A percentile compares a stretch with the other conserved stretches of the same genome.
phyloP scores from a whole-genome alignment of 2,888 invertebrate genomes.

The Portevinia maculata region DNA sequence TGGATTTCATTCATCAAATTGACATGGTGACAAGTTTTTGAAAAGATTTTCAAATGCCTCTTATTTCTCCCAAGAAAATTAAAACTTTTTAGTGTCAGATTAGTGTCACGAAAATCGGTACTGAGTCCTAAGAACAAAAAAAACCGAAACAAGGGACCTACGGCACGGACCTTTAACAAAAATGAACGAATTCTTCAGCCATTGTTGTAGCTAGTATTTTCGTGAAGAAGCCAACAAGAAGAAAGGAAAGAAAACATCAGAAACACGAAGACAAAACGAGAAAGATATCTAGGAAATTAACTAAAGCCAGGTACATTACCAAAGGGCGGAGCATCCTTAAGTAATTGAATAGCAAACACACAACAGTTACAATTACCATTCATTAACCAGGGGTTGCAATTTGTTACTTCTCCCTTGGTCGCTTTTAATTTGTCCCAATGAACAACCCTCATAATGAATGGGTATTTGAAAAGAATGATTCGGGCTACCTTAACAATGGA shows the following conservation, averaged over 20 bases:
- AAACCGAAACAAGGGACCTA: slow-evolving; percentile 49
- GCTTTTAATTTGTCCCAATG: slow-evolving; percentile 39
- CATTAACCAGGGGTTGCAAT: slow-evolving; percentile 66
- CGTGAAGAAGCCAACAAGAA: not conserved
- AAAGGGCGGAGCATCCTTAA: slow-evolving; percentile 70
- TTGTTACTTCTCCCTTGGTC: slow-evolving; percentile 55
- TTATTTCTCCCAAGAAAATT: slow-evolving; percentile 31
- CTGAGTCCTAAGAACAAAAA: not conserved
- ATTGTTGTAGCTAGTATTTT: slow-evolving; percentile 26
- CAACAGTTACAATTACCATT: slow-evolving; percentile 64
- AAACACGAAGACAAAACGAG: no score
- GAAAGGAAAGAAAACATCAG: no score
- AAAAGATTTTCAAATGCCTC: slow-evolving; percentile 4
- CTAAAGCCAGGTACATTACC: slow-evolving; percentile 54
- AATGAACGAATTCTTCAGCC: slow-evolving; percentile 51
- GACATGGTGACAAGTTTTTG: not conserved
- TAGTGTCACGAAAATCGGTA: slow-evolving; percentile 59
- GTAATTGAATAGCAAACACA: slow-evolving; percentile 69
- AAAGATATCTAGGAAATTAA: no score
- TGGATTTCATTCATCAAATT: slow-evolving; percentile 43
- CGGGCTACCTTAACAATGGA: slow-evolving; percentile 10
- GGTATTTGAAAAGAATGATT: slow-evolving; percentile 31
- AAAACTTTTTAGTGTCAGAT: slow-evolving; percentile 64
- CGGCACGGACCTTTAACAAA: slow-evolving; percentile 58
- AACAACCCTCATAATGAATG: slow-evolving; percentile 63